A percentile compares a stretch with the other conserved stretches of the same genome.
These are phyloP conservation scores for Spilarctia lutea DNA, from an alignment of 2,888 invertebrate species.

Conservation along the genomic window DNA sequence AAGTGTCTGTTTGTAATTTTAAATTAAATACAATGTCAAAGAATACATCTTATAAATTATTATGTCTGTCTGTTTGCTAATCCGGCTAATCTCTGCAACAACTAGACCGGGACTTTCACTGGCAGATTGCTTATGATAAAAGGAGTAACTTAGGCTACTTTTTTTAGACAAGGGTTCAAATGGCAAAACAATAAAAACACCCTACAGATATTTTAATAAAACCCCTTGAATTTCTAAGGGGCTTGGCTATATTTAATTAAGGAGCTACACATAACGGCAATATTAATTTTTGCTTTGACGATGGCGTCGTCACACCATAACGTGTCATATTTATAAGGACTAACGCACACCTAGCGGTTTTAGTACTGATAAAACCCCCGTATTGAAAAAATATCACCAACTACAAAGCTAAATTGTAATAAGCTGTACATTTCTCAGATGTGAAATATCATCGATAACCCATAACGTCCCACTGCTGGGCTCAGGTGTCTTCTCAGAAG, in stretches of 20 bases:
- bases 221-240: slow-evolving; percentile 5
- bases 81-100: too few species aligned
- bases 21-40: too few species aligned
- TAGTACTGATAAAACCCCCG: neutral
- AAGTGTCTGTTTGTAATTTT: too few species aligned
- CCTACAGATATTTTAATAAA: slow-evolving; percentile 9
- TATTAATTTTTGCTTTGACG: slow-evolving; percentile 45
- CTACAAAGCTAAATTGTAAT: too few species aligned
- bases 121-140: too few species aligned
- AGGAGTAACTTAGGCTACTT: neutral
- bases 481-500: too few species aligned
- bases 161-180: neutral
- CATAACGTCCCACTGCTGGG: too few species aligned
- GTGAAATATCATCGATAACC: too few species aligned
- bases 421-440: too few species aligned
- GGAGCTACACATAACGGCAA: slow-evolving; percentile 19
- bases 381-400: neutral
- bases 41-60: too few species aligned
- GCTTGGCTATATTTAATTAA: slow-evolving; percentile 33
- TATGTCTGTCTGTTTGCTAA: too few species aligned
- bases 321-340: slow-evolving; percentile 8
- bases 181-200: neutral
- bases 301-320: slow-evolving; percentile 33
- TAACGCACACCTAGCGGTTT: slow-evolving; percentile 1
- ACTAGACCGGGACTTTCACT: too few species aligned